Percentiles rank a stretch among this genome's conserved stretches.
phyloP scores from a whole-genome alignment of 2,113 vertebrate species.

The Acinonyx jubatus region DNA sequence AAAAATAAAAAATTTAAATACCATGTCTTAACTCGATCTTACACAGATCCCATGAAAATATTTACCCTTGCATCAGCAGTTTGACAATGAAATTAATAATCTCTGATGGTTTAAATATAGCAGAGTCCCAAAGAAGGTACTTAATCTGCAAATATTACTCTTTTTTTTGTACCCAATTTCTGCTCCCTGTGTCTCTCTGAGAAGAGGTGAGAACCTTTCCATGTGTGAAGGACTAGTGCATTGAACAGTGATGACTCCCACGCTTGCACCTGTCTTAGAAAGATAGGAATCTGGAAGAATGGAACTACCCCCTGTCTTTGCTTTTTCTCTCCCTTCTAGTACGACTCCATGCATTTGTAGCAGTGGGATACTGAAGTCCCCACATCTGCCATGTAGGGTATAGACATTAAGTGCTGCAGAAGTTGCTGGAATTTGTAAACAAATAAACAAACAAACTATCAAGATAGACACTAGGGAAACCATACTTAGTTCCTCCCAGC shows the following conservation, averaged over 20 bases:
- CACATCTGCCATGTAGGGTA: neutral
- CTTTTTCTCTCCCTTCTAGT: neutral
- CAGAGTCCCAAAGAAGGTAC: neutral
- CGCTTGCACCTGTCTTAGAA: neutral
- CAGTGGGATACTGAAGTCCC: too few species aligned
- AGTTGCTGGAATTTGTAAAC: neutral
- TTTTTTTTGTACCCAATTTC: neutral
- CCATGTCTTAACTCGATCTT: neutral
- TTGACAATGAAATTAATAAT: neutral
- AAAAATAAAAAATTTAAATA: neutral
- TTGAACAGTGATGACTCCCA: too few species aligned
- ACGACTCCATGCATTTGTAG: neutral
- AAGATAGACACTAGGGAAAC: too few species aligned
- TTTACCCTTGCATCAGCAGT: neutral
- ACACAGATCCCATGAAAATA: neutral
- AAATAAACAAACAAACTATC: too few species aligned
- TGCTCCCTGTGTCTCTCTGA: neutral
- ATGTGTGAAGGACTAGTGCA: neutral
- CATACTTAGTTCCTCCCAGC: neutral
- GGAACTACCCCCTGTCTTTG: neutral
- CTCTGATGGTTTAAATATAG: neutral
- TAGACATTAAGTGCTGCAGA: neutral
- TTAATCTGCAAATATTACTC: neutral
- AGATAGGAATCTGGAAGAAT: neutral
- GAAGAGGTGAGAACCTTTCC: neutral